These are phyloP conservation scores for Thalassoma bifasciatum DNA, from an alignment of 2,113 vertebrate genomes.

Conservation along the genomic window DNA sequence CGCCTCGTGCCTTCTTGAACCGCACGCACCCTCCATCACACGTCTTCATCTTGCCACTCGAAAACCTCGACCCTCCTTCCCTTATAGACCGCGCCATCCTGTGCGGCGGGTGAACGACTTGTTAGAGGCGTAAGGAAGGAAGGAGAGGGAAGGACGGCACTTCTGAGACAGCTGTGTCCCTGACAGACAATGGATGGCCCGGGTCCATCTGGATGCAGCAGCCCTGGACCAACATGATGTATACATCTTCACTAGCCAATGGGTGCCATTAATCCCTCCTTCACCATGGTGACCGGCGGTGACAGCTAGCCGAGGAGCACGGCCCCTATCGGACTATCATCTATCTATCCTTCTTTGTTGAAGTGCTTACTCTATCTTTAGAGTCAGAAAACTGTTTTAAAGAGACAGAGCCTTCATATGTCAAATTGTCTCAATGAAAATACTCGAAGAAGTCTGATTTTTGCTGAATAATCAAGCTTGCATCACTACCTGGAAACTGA, in stretches of 20 bases:
- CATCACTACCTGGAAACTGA: not conserved
- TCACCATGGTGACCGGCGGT: conserved; percentile 87
- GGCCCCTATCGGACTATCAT: conserved; percentile 64
- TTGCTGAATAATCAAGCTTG: not conserved
- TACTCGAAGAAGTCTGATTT: not conserved
- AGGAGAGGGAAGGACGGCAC: conserved; percentile 60
- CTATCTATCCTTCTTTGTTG: not conserved
- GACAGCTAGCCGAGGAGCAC: conserved; percentile 82
- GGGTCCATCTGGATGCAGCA: conserved; percentile 96
- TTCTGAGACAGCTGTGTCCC: conserved; percentile 96
- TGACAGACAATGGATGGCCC: conserved; percentile 98
- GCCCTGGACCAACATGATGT: conserved; percentile 97
- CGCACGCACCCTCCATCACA: not conserved
- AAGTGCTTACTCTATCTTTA: no score
- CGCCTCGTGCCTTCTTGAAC: conserved; percentile 6
- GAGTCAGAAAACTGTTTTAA: no score
- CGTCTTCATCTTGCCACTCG: conserved; percentile 10
- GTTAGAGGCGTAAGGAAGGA: conserved; percentile 48
- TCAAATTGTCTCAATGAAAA: not conserved
- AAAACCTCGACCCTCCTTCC: conserved; percentile 20
- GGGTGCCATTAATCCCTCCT: conserved; percentile 92
- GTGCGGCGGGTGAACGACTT: conserved; percentile 34
- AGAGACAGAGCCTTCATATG: no score
- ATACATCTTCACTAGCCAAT: conserved; percentile 95
- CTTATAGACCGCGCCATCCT: conserved; percentile 24